A percentile compares a stretch with the other conserved stretches of the same genome.
Evolutionary conservation across 2,888 invertebrate genomes (phyloP).

Genomic region (Eudemis profundana): DNA sequence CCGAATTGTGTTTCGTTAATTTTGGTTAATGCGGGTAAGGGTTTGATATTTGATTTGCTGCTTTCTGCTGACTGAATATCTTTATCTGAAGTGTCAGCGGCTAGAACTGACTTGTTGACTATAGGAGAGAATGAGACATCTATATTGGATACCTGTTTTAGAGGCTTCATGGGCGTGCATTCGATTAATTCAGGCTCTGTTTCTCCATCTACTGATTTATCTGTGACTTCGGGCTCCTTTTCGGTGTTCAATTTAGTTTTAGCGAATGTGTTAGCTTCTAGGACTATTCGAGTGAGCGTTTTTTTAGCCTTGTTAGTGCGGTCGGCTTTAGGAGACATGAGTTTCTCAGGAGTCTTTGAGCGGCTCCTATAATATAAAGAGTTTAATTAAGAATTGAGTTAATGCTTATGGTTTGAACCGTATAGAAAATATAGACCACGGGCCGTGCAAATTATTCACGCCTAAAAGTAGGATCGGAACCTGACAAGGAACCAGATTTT

Average conservation of each 20-base stretch:
- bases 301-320: constrained; percentile 64
- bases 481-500: too few species aligned
- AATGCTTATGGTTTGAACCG: too few species aligned
- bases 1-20: constrained; percentile 39
- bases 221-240: constrained; percentile 55
- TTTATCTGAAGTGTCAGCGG: constrained; percentile 57
- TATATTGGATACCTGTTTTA: constrained; percentile 63
- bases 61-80: constrained; percentile 54
- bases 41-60: constrained; percentile 53
- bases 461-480: too few species aligned
- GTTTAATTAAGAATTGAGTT: neutral
- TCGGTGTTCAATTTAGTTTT: constrained; percentile 68
- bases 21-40: constrained; percentile 41
- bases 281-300: constrained; percentile 72
- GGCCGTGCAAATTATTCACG: too few species aligned
- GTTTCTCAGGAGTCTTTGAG: constrained; percentile 78
- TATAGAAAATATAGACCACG: too few species aligned
- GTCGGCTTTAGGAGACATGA: constrained; percentile 70
- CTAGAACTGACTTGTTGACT: constrained; percentile 72
- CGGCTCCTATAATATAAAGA: constrained; percentile 64
- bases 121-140: constrained; percentile 78
- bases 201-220: constrained; percentile 51
- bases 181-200: constrained; percentile 51
- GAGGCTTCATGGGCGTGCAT: constrained; percentile 74
- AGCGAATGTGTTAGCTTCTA: constrained; percentile 77